These are phyloP conservation scores for Leptonema lineaticorne DNA, from an alignment of 1,140 invertebrate genomes.

Conservation along the genomic window DNA sequence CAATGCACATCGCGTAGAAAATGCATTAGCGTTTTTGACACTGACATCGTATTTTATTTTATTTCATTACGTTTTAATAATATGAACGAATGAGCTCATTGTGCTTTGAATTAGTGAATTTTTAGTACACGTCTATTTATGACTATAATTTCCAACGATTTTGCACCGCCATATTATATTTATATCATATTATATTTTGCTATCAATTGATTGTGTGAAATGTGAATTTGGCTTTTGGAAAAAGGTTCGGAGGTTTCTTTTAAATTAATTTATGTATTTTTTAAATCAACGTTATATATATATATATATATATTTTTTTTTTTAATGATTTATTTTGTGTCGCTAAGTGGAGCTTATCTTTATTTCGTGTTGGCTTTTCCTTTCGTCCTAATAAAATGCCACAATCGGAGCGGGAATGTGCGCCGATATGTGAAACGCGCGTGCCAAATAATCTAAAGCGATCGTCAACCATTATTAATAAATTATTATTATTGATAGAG, in stretches of 20 bases:
- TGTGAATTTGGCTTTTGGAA: too few relatives aligned
- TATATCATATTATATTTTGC: too few relatives aligned
- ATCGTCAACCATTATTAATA: neutral
- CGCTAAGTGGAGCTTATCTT: slow-evolving; percentile 27
- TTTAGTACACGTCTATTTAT: neutral
- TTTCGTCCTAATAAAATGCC: slow-evolving; percentile 23
- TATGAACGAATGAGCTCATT: neutral
- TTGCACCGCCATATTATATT: too few relatives aligned
- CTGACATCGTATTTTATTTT: neutral
- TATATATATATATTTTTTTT: neutral
- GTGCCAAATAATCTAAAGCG: neutral
- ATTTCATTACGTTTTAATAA: neutral
- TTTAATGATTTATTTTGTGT: neutral
- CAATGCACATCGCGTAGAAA: slow-evolving; percentile 15
- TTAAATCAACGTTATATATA: too few relatives aligned
- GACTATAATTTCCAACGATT: too few relatives aligned
- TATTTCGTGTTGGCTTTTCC: slow-evolving; percentile 20
- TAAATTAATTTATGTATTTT: too few relatives aligned
- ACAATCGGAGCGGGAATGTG: slow-evolving; percentile 2
- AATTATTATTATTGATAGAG: too few relatives aligned
- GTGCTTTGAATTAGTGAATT: neutral
- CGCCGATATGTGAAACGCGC: slow-evolving; percentile 7
- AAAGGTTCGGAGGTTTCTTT: too few relatives aligned
- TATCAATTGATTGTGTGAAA: too few relatives aligned
- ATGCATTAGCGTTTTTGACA: slow-evolving; percentile 18